Evolutionary conservation across 2,113 vertebrate genomes (phyloP).

Genomic region (Talpa occidentalis): DNA sequence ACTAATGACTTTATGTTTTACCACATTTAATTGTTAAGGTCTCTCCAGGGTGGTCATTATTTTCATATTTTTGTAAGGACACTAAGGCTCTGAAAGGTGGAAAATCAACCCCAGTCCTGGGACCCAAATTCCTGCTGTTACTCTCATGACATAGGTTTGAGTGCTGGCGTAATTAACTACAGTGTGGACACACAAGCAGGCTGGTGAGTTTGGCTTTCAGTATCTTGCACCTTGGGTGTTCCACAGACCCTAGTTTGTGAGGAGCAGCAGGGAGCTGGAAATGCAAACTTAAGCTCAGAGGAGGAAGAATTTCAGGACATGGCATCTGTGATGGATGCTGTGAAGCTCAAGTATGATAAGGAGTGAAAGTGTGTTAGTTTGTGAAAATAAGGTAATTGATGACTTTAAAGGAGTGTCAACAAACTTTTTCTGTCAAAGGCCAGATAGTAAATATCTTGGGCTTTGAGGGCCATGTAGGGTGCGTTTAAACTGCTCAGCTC

Average conservation of each 20-base stretch:
- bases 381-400: conserved; percentile 10
- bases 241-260: not conserved
- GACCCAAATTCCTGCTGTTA: not conserved
- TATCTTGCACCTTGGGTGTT: not conserved
- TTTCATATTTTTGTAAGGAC: not conserved
- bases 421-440: not conserved
- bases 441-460: not conserved
- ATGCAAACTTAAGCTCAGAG: not conserved
- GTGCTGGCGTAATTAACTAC: not conserved
- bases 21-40: not conserved
- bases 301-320: not conserved
- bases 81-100: not conserved
- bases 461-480: not conserved
- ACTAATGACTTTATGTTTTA: not conserved
- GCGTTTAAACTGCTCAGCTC: not conserved
- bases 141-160: not conserved
- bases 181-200: not conserved
- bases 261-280: not conserved
- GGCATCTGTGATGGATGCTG: not conserved
- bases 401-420: not conserved
- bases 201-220: not conserved
- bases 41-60: not conserved
- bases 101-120: not conserved
- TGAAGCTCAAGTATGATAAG: not conserved
- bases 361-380: not conserved